Conservation (phyloP, 2,797 vertebrate genomes). For the Smutsia gigantea region DNA sequence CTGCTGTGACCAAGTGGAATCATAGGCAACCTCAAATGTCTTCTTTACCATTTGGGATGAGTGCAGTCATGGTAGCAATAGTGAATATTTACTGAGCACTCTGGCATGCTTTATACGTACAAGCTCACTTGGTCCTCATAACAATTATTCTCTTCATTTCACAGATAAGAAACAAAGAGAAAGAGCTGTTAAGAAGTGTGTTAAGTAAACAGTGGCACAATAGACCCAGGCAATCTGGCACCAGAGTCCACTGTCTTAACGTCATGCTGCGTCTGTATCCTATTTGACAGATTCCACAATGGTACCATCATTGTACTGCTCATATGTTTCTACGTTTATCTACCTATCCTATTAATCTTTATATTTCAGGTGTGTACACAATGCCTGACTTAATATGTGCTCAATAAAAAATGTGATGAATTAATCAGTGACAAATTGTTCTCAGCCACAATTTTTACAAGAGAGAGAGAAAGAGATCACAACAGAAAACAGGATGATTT, state of each 20-base stretch:
- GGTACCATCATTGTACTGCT: not conserved
- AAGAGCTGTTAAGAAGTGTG: not conserved
- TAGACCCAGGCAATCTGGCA: too few species aligned
- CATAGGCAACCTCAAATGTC: not conserved
- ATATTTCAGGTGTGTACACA: not conserved
- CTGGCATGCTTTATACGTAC: not conserved
- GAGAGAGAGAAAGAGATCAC: not conserved
- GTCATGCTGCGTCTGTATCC: not conserved
- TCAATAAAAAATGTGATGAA: not conserved
- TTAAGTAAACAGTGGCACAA: not conserved
- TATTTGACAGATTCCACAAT: too few species aligned
- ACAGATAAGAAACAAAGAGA: not conserved
- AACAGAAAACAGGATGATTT: not conserved
- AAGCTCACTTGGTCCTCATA: not conserved
- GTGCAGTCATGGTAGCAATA: rapidly evolving
- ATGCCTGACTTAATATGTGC: not conserved
- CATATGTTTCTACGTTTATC: not conserved
- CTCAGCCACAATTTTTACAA: not conserved
- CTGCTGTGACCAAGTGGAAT: not conserved
- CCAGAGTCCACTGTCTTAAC: not conserved
- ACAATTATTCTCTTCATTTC: not conserved
- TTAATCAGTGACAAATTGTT: not conserved
- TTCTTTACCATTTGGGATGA: not conserved
- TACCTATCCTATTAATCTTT: not conserved
- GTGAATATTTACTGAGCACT: not conserved